These are phyloP conservation scores for Mechanitis mazaeus DNA, from an alignment of 2,888 invertebrate genomes.

Conservation along the genomic window DNA sequence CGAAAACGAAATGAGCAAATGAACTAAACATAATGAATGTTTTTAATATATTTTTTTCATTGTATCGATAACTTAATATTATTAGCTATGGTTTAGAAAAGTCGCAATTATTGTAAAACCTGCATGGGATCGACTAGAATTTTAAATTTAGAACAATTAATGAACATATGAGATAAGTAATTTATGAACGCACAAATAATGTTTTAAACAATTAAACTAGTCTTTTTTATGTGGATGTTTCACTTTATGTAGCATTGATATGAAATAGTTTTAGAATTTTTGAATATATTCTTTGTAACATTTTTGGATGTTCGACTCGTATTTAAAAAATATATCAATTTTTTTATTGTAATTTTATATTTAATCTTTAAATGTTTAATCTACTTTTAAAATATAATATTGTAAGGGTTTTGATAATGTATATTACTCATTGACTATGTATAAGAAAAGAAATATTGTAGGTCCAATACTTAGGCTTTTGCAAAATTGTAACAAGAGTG, in stretches of 20 bases:
- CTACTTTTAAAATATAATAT: background rate
- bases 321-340: background rate
- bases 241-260: background rate
- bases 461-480: conserved; percentile 3
- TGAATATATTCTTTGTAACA: no score
- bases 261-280: no score
- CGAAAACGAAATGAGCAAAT: no score
- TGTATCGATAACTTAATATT: no score
- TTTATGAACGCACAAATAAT: background rate
- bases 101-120: no score
- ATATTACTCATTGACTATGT: no score
- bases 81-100: no score
- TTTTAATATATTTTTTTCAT: no score
- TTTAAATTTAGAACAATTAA: background rate
- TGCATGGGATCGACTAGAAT: background rate
- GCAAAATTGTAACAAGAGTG: conserved; percentile 1
- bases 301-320: background rate
- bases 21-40: no score
- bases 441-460: background rate
- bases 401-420: background rate
- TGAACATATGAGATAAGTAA: background rate
- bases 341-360: background rate
- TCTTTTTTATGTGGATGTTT: background rate
- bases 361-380: background rate
- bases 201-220: background rate